Conservation (phyloP, 2,797 vertebrate species). For the Sphenodon punctatus region DNA sequence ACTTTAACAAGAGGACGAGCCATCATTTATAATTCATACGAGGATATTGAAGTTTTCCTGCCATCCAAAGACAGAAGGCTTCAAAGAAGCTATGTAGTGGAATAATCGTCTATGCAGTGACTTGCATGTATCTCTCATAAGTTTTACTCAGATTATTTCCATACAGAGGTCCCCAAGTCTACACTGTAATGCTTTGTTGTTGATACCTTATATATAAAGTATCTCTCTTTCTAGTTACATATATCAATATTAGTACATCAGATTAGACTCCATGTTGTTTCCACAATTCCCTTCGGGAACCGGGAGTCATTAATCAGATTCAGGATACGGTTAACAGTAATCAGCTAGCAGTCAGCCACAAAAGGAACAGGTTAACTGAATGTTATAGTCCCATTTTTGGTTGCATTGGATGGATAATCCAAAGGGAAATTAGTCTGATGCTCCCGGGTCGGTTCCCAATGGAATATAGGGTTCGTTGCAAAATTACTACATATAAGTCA, state of each 20-base stretch:
- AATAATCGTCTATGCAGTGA: constrained; percentile 81
- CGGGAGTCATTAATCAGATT: not conserved
- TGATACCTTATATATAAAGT: no score
- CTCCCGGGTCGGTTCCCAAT: not conserved
- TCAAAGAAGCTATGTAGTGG: constrained; percentile 75
- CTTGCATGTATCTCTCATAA: constrained; percentile 65
- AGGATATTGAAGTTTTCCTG: constrained; percentile 81
- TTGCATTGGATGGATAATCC: not conserved
- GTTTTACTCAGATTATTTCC: constrained; percentile 71
- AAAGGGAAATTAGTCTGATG: constrained; percentile 13
- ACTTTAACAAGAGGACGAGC: constrained; percentile 68
- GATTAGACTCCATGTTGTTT: no score
- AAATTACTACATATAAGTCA: constrained; percentile 35
- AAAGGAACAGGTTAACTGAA: no score
- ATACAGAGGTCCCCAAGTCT: constrained; percentile 53
- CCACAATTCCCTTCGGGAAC: constrained; percentile 35
- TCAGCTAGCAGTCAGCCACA: constrained; percentile 17
- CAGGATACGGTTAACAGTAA: not conserved
- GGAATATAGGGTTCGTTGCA: not conserved
- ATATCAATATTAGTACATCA: not conserved
- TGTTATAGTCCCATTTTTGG: constrained; percentile 31
- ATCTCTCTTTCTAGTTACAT: not conserved
- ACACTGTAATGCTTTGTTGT: constrained; percentile 51
- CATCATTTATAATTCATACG: constrained; percentile 89
- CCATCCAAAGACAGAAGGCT: constrained; percentile 66